phyloP scores from a whole-genome alignment of 2,888 invertebrate species.

The Thecophora atra region DNA sequence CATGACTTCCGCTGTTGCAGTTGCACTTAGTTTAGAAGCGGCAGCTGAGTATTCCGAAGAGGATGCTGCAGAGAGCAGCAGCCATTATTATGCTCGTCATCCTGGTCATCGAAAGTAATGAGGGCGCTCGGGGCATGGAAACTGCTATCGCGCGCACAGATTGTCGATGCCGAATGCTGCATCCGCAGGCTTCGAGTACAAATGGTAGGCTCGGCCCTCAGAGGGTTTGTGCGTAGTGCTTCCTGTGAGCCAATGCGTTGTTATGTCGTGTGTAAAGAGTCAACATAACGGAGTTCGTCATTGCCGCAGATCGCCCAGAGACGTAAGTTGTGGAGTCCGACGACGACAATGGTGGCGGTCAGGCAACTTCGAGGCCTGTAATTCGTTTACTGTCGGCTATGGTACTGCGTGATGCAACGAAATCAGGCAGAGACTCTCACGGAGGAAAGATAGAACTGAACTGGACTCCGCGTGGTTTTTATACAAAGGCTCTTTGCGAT shows the following conservation, averaged over 20 bases:
- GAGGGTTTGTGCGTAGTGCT: not conserved
- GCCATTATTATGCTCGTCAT: slow-evolving; percentile 32
- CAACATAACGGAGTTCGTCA: slow-evolving; percentile 17
- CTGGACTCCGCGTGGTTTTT: too few relatives aligned
- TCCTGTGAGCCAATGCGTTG: not conserved
- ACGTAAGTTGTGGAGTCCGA: slow-evolving; percentile 18
- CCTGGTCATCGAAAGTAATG: slow-evolving; percentile 31
- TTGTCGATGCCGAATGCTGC: too few relatives aligned
- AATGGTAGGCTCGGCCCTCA: not conserved
- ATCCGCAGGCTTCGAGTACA: slow-evolving; percentile 7
- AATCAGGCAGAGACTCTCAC: not conserved
- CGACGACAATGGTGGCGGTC: not conserved
- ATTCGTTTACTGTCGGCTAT: slow-evolving; percentile 2
- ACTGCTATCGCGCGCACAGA: slow-evolving; percentile 22
- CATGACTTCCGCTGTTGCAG: not conserved
- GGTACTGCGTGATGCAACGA: not conserved
- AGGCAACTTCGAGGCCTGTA: slow-evolving; percentile 1
- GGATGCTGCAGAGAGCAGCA: too few relatives aligned
- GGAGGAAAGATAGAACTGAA: not conserved
- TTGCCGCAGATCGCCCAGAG: not conserved
- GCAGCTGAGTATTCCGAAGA: too few relatives aligned
- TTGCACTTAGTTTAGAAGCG: slow-evolving; percentile 16
- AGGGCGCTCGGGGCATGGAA: slow-evolving; percentile 10
- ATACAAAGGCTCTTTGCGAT: too few relatives aligned
- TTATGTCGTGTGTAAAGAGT: slow-evolving; percentile 16